phyloP scores from a whole-genome alignment of 2,113 vertebrate species.

The Morone chrysops region DNA sequence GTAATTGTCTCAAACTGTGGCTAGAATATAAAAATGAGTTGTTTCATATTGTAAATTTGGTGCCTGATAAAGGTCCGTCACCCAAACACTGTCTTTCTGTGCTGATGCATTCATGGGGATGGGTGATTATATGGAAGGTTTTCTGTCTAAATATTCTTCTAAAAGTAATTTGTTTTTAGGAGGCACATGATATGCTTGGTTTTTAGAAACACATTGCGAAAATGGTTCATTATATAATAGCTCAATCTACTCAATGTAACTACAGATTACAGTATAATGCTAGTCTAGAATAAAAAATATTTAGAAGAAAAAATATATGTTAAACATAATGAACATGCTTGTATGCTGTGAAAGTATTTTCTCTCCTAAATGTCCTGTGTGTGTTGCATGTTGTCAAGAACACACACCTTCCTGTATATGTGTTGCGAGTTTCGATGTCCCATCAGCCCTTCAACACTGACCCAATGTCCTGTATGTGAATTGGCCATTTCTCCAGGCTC shows the following conservation, averaged over 20 bases:
- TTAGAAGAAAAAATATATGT: too few relatives aligned
- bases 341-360: not conserved
- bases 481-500: slow-evolving; percentile 68
- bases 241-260: not conserved
- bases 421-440: slow-evolving; percentile 27
- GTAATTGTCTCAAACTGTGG: too few relatives aligned
- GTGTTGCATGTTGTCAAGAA: slow-evolving; percentile 21
- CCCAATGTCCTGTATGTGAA: slow-evolving; percentile 78
- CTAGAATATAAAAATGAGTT: not conserved
- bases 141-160: not conserved
- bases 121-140: not conserved
- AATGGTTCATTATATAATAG: not conserved
- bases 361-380: slow-evolving; percentile 20
- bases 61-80: not conserved
- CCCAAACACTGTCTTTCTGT: not conserved
- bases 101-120: not conserved
- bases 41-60: not conserved
- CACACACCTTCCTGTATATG: slow-evolving; percentile 59
- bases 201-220: not conserved
- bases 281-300: too few relatives aligned
- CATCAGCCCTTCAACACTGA: slow-evolving; percentile 72
- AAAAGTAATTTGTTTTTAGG: not conserved
- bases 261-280: not conserved
- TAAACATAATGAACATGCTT: not conserved
- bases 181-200: not conserved